These are phyloP conservation scores for Synanthedon formicaeformis DNA, from an alignment of 2,888 invertebrate genomes.

Conservation along the genomic window DNA sequence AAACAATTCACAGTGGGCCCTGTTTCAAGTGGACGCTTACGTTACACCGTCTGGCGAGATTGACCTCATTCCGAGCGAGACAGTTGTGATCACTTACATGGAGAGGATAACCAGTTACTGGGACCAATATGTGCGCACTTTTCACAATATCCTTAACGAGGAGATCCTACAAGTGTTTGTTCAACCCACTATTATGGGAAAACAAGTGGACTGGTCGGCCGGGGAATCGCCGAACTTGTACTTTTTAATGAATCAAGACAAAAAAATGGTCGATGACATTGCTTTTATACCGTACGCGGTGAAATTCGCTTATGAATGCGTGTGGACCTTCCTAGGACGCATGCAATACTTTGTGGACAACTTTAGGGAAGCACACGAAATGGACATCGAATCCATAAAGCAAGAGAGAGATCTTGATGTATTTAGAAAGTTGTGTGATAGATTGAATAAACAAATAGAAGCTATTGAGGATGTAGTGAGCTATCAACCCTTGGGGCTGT, in stretches of 20 bases:
- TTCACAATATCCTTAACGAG: slow-evolving; percentile 80
- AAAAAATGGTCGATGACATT: slow-evolving; percentile 64
- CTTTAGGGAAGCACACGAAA: slow-evolving; percentile 77
- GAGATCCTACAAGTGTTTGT: slow-evolving; percentile 78
- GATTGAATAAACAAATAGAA: slow-evolving; percentile 77
- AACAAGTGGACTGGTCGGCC: slow-evolving; percentile 81
- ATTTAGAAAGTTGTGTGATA: slow-evolving; percentile 76
- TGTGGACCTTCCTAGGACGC: slow-evolving; percentile 73
- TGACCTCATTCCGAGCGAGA: slow-evolving; percentile 72
- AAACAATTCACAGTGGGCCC: slow-evolving; percentile 61
- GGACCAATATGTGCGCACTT: slow-evolving; percentile 76
- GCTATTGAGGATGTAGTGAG: slow-evolving; percentile 75
- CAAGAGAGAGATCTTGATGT: slow-evolving; percentile 74
- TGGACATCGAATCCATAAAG: slow-evolving; percentile 73
- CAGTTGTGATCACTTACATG: slow-evolving; percentile 70
- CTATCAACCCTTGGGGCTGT: slow-evolving; percentile 78
- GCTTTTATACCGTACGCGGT: slow-evolving; percentile 70
- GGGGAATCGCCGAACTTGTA: slow-evolving; percentile 79
- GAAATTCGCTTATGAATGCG: slow-evolving; percentile 72
- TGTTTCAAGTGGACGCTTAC: slow-evolving; percentile 72
- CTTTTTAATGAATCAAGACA: slow-evolving; percentile 78
- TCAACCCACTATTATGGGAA: slow-evolving; percentile 86
- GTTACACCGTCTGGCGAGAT: slow-evolving; percentile 46
- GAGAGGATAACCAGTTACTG: slow-evolving; percentile 74
- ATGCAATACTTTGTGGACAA: slow-evolving; percentile 76